Evolutionary conservation across 2,797 vertebrate genomes (phyloP).

Genomic region (Micrastur ruficollis): DNA sequence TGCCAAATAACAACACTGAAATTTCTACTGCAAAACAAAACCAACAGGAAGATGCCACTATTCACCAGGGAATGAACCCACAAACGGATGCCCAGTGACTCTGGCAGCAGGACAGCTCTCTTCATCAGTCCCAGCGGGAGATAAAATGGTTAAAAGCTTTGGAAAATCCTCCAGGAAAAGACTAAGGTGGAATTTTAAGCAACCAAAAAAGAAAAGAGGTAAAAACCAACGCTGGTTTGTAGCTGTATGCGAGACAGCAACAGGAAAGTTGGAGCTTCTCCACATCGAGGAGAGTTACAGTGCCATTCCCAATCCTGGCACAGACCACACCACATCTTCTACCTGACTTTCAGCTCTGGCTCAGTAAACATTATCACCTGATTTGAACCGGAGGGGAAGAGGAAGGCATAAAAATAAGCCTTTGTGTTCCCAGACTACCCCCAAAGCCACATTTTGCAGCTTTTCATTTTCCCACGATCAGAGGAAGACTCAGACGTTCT

Average conservation of each 20-base stretch:
- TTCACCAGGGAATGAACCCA: neutral
- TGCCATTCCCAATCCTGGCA: neutral
- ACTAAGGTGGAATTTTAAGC: neutral
- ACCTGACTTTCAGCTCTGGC: neutral
- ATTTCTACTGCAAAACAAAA: neutral
- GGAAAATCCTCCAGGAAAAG: neutral
- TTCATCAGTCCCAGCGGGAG: neutral
- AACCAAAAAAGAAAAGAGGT: neutral
- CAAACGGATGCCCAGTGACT: fast-evolving
- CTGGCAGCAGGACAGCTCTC: neutral
- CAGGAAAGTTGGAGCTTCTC: neutral
- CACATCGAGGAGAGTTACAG: neutral
- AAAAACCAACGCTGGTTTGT: neutral
- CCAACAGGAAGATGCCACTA: neutral
- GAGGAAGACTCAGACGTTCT: neutral
- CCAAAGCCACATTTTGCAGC: neutral
- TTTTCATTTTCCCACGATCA: neutral
- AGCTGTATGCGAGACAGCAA: fast-evolving
- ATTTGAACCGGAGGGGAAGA: neutral
- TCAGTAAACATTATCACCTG: neutral
- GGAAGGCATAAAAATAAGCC: neutral
- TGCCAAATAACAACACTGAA: neutral
- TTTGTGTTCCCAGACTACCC: neutral
- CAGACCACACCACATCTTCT: neutral
- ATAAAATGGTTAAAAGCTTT: neutral